Evolutionary conservation across 92 coral and sea anemone species (phyloP).

Genomic region (Parazoanthus darwini): DNA sequence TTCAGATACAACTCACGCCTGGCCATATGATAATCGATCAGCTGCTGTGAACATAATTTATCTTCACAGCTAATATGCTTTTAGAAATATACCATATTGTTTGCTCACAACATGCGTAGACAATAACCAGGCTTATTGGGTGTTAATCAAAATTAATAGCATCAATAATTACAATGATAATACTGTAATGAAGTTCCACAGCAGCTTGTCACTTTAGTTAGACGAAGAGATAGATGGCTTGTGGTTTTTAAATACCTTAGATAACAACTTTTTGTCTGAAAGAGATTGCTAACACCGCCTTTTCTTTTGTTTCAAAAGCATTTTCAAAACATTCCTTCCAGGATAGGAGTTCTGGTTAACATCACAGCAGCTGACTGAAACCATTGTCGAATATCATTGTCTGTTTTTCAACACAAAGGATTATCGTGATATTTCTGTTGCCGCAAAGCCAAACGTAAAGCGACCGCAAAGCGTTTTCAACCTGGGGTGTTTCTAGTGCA

Average conservation of each 20-base stretch:
- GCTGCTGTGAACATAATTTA: background rate
- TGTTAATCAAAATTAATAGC: conserved; percentile 3
- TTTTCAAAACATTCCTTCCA: background rate
- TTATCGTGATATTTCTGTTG: background rate
- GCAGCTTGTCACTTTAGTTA: background rate
- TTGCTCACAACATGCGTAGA: background rate
- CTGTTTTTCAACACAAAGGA: background rate
- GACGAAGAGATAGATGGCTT: background rate
- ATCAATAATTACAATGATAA: background rate
- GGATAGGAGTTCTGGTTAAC: background rate
- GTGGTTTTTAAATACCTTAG: background rate
- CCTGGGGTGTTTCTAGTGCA: background rate
- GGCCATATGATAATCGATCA: background rate
- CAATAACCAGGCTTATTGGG: background rate
- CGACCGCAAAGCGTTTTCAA: background rate
- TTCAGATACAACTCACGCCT: no score
- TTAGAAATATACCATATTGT: background rate
- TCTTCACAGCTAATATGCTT: background rate
- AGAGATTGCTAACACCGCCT: background rate
- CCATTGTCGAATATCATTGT: background rate
- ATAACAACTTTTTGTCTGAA: background rate
- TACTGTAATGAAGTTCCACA: background rate
- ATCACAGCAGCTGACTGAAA: background rate
- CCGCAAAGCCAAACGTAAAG: background rate
- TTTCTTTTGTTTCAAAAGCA: background rate